A percentile compares a stretch with the other conserved stretches of the same genome.
These are phyloP conservation scores for Planiliza haematocheilus DNA, from an alignment of 2,113 vertebrate genomes.

Conservation along the genomic window DNA sequence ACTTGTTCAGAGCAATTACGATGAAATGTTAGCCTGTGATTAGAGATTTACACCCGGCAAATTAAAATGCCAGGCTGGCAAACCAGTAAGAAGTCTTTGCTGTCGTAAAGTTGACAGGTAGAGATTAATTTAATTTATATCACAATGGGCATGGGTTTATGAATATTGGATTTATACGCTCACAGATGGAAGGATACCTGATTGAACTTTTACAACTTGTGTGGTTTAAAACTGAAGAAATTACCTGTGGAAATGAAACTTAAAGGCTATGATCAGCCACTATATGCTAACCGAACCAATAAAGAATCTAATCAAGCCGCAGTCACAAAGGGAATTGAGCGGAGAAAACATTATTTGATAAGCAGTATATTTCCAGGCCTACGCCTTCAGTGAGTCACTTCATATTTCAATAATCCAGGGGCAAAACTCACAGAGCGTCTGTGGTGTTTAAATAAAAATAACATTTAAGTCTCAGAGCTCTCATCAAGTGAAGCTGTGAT, in stretches of 20 bases:
- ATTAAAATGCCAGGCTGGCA: constrained; percentile 65
- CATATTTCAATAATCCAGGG: constrained; percentile 27
- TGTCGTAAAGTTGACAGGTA: constrained; percentile 54
- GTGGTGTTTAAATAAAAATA: constrained; percentile 35
- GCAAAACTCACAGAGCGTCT: constrained; percentile 14
- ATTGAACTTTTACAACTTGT: constrained; percentile 57
- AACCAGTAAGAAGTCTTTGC: constrained; percentile 57
- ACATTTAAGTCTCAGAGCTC: constrained; percentile 27
- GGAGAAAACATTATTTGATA: not conserved
- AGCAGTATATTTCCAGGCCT: not conserved
- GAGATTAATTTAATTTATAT: constrained; percentile 68
- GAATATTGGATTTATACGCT: constrained; percentile 70
- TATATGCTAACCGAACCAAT: constrained; percentile 20
- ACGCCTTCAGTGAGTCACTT: not conserved
- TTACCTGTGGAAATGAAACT: constrained; percentile 29
- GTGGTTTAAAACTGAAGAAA: constrained; percentile 54
- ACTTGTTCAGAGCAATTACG: constrained; percentile 62
- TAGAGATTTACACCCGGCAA: constrained; percentile 48
- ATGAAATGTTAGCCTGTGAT: constrained; percentile 68
- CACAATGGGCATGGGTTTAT: constrained; percentile 59
- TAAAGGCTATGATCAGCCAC: constrained; percentile 17
- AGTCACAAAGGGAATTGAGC: constrained; percentile 7
- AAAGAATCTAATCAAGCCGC: constrained; percentile 18
- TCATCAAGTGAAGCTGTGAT: constrained; percentile 31
- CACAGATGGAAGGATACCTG: constrained; percentile 48